Evolutionary conservation across 2,113 vertebrate species (phyloP).

Genomic region (Alligator sinensis): DNA sequence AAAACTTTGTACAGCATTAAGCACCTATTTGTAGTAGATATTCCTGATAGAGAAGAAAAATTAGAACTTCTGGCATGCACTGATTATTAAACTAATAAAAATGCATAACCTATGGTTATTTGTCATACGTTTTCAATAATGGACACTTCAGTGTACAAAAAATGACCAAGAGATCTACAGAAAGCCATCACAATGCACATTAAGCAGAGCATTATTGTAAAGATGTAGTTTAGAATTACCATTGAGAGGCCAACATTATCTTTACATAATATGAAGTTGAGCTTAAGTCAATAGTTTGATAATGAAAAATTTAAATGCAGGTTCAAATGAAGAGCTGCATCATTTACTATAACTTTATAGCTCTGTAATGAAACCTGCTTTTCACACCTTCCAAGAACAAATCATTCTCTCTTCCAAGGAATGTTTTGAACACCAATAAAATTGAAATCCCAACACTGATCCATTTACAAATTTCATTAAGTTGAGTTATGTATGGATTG

Average conservation of each 20-base stretch:
- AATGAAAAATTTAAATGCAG: not conserved
- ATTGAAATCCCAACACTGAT: not conserved
- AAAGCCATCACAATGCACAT: not conserved
- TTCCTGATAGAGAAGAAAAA: constrained; percentile 48
- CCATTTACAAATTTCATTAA: accelerated
- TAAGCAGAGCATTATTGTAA: not conserved
- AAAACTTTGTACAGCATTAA: not conserved
- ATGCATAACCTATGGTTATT: not conserved
- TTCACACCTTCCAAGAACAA: not conserved
- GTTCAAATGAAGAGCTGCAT: not conserved
- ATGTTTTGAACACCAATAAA: not conserved
- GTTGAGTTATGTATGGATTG: not conserved
- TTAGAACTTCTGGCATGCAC: constrained; percentile 42
- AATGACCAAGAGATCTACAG: not conserved
- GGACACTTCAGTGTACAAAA: not conserved
- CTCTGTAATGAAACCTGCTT: not conserved
- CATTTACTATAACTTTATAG: not conserved
- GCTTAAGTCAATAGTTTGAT: not conserved
- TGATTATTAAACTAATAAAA: constrained; percentile 45
- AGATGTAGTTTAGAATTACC: not conserved
- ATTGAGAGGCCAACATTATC: not conserved
- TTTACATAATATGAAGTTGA: not conserved
- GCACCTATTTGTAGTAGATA: constrained; percentile 43
- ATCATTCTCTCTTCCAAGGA: not conserved
- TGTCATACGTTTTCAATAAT: constrained; percentile 3